Percentiles rank a stretch among this genome's conserved stretches.
Evolutionary conservation across 2,888 invertebrate genomes (phyloP).

Genomic region (Scaptomyza reducta): DNA sequence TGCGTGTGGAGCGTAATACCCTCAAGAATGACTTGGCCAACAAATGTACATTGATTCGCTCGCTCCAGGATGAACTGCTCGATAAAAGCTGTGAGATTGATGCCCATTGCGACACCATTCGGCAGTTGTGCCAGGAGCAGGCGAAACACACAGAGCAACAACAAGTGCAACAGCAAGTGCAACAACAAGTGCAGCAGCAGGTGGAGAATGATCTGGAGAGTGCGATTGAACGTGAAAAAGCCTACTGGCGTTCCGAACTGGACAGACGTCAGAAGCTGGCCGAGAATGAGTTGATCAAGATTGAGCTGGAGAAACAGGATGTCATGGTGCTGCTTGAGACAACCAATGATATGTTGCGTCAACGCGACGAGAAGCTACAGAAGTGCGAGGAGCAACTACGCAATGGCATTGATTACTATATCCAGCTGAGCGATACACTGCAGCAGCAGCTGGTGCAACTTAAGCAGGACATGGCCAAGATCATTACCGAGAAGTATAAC

Average conservation of each 20-base stretch:
- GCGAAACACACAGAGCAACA: slow-evolving; percentile 82
- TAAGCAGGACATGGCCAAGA: slow-evolving; percentile 82
- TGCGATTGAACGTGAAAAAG: slow-evolving; percentile 84
- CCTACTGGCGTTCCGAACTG: slow-evolving; percentile 85
- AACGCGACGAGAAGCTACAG: slow-evolving; percentile 83
- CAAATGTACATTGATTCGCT: slow-evolving; percentile 82
- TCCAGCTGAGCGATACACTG: slow-evolving; percentile 81
- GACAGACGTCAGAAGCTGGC: slow-evolving; percentile 86
- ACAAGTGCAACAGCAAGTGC: slow-evolving; percentile 84
- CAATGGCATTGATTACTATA: slow-evolving; percentile 83
- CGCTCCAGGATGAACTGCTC: slow-evolving; percentile 81
- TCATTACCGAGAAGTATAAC: slow-evolving; percentile 84
- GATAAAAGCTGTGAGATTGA: slow-evolving; percentile 83
- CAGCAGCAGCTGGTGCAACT: slow-evolving; percentile 83
- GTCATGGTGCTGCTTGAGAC: slow-evolving; percentile 83
- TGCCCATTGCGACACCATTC: slow-evolving; percentile 82
- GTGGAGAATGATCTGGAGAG: slow-evolving; percentile 84
- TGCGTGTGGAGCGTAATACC: slow-evolving; percentile 82
- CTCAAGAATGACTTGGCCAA: slow-evolving; percentile 81
- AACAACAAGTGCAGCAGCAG: slow-evolving; percentile 84
- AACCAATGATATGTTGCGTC: slow-evolving; percentile 83
- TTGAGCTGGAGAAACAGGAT: slow-evolving; percentile 85
- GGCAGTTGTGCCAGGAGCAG: slow-evolving; percentile 80
- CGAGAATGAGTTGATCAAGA: slow-evolving; percentile 85
- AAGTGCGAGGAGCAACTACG: slow-evolving; percentile 83